phyloP scores from a whole-genome alignment of 2,113 vertebrate genomes.

The Anseranas semipalmata region DNA sequence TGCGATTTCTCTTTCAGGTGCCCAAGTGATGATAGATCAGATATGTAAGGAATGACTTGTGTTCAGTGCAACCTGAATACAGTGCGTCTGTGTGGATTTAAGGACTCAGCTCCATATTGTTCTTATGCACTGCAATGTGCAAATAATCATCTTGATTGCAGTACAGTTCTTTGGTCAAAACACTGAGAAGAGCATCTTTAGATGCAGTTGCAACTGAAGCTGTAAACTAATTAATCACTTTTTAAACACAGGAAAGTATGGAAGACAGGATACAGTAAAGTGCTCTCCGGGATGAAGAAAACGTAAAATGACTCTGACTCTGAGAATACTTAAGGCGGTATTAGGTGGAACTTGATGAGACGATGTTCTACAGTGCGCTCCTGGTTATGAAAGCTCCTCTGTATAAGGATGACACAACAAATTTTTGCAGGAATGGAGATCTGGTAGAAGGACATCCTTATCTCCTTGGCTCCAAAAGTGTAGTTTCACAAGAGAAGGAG shows the following conservation, averaged over 20 bases:
- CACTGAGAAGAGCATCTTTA: neutral
- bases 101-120: neutral
- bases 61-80: neutral
- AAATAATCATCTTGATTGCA: neutral
- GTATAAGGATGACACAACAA: neutral
- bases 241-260: neutral
- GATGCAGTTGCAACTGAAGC: neutral
- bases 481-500: neutral
- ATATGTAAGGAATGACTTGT: neutral
- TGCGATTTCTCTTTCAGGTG: neutral
- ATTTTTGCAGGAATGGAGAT: neutral
- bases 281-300: neutral
- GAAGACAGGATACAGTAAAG: neutral
- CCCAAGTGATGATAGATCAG: neutral
- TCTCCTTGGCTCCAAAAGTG: neutral
- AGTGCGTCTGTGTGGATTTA: neutral
- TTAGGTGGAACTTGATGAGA: accelerated
- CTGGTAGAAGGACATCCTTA: neutral
- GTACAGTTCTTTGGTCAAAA: neutral
- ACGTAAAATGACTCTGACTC: neutral
- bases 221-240: neutral
- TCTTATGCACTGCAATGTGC: neutral
- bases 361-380: neutral
- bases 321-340: neutral
- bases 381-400: neutral